Evolutionary conservation across 2,113 vertebrate species (phyloP).

Genomic region (Python bivittatus): DNA sequence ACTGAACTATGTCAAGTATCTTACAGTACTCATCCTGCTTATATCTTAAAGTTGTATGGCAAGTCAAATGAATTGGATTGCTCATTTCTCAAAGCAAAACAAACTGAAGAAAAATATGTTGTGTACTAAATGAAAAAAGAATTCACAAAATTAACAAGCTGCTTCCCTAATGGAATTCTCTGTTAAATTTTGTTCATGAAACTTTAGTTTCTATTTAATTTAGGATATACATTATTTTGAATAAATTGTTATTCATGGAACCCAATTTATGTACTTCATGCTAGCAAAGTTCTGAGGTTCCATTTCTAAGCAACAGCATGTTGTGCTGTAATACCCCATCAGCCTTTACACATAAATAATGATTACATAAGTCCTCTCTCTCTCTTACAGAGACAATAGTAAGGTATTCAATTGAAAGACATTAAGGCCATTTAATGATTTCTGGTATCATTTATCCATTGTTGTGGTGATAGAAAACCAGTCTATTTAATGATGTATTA

Average conservation of each 20-base stretch:
- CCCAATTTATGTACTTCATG: neutral
- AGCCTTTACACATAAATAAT: neutral
- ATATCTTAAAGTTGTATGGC: neutral
- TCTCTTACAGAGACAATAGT: neutral
- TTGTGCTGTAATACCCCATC: neutral
- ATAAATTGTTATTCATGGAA: neutral
- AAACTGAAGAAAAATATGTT: neutral
- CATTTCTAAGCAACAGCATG: too few relatives aligned
- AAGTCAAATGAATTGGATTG: neutral
- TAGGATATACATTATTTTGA: neutral
- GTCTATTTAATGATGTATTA: too few relatives aligned
- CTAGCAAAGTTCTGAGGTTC: neutral
- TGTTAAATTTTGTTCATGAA: neutral
- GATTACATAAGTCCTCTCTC: neutral
- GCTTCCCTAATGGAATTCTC: neutral
- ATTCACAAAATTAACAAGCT: neutral
- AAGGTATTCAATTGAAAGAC: neutral
- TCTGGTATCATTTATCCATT: too few relatives aligned
- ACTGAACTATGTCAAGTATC: neutral
- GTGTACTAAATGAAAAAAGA: neutral
- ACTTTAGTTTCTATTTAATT: neutral
- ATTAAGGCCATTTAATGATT: neutral
- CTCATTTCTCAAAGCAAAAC: neutral
- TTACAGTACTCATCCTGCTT: neutral
- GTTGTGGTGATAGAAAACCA: too few relatives aligned